phyloP scores from a whole-genome alignment of 2,888 invertebrate species.

The Rotaria sp. region DNA sequence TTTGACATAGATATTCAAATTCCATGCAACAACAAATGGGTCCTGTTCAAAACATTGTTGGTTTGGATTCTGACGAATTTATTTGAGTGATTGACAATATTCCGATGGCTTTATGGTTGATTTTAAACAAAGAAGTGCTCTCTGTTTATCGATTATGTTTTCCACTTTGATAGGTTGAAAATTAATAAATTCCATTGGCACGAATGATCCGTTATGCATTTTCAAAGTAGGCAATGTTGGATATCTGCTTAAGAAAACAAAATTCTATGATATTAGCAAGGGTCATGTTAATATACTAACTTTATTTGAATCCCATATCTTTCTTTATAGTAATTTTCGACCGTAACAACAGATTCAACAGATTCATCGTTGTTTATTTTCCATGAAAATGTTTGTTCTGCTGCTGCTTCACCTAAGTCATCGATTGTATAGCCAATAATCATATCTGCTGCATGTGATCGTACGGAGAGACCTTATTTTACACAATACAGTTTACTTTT shows the following conservation, averaged over 20 bases:
- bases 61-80: background rate
- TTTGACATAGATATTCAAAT: background rate
- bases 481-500: background rate
- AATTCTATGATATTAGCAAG: too few species aligned
- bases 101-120: background rate
- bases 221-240: conserved; percentile 29
- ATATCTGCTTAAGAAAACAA: background rate
- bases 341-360: background rate
- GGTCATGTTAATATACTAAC: background rate
- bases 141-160: conserved; percentile 26
- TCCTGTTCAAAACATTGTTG: conserved; percentile 28
- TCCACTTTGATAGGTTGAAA: background rate
- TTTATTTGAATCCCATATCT: background rate
- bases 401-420: background rate
- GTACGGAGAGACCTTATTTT: background rate
- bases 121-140: background rate
- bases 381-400: background rate
- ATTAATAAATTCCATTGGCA: conserved; percentile 36
- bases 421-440: background rate
- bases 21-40: conserved; percentile 32
- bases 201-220: background rate
- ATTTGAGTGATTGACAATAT: background rate
- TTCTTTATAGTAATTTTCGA: background rate
- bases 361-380: background rate
- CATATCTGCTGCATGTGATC: background rate